A percentile compares a stretch with the other conserved stretches of the same genome.
phyloP scores from a whole-genome alignment of 2,888 invertebrate species.

The Caenorhabditis doughertyi region DNA sequence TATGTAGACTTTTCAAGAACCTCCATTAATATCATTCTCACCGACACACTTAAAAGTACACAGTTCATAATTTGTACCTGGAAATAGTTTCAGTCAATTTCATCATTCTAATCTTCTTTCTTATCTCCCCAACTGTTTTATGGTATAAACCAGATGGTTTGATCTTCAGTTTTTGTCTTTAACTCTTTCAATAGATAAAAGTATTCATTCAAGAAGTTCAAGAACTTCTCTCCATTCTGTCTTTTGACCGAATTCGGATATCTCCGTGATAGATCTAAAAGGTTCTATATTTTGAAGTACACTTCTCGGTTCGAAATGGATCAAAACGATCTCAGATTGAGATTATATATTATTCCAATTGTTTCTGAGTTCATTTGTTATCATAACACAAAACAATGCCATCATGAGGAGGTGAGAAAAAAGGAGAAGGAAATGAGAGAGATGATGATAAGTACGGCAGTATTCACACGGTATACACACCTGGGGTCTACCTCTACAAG shows the following conservation, averaged over 20 bases:
- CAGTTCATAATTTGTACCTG: not conserved
- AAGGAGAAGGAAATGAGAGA: not conserved
- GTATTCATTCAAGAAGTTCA: not conserved
- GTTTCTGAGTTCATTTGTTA: not conserved
- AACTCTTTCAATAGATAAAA: not conserved
- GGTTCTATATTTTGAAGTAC: conserved; percentile 6
- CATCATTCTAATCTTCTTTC: not conserved
- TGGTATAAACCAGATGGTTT: not conserved
- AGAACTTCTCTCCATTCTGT: not conserved
- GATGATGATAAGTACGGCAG: conserved; percentile 13
- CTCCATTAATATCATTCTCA: too few species aligned
- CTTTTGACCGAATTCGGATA: not conserved
- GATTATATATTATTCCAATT: not conserved
- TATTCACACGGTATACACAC: conserved; percentile 44
- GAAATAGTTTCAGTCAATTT: not conserved
- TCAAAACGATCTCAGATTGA: not conserved
- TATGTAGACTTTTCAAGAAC: too few species aligned
- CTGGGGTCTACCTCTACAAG: conserved; percentile 36
- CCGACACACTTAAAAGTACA: not conserved
- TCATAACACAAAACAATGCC: not conserved
- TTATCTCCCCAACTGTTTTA: not conserved
- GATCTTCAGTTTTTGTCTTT: not conserved
- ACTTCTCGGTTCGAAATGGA: conserved; percentile 24
- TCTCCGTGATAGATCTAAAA: conserved; percentile 22
- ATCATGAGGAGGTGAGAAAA: not conserved